A percentile compares a stretch with the other conserved stretches of the same genome.
phyloP scores from a whole-genome alignment of 2,797 vertebrate species.

The Ataeniobius toweri region DNA sequence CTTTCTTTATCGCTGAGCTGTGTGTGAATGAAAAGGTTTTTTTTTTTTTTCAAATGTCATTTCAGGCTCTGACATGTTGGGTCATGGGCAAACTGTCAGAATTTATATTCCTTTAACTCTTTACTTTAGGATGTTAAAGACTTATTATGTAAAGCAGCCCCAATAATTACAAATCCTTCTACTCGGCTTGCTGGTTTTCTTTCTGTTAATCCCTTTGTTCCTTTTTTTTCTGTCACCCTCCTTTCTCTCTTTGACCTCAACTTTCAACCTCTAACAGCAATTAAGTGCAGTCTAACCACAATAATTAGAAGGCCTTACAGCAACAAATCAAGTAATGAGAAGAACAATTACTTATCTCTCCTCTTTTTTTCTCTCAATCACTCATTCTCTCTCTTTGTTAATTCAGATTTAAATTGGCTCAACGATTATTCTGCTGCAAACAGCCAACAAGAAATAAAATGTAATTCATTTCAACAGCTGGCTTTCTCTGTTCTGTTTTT shows the following conservation, averaged over 20 bases:
- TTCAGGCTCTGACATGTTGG: neutral
- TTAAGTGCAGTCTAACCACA: constrained; percentile 4
- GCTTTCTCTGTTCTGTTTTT: constrained; percentile 32
- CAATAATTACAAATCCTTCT: neutral
- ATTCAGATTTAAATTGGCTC: constrained; percentile 52
- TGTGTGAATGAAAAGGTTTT: neutral
- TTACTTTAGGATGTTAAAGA: neutral
- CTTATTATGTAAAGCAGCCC: neutral
- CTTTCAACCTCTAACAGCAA: neutral
- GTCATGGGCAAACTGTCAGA: neutral
- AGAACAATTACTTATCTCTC: constrained; percentile 44
- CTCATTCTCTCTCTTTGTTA: constrained; percentile 25
- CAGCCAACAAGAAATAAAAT: constrained; percentile 48
- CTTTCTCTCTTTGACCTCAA: neutral
- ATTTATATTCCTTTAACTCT: neutral
- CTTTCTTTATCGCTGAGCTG: neutral
- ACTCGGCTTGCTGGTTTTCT: neutral
- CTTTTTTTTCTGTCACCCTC: neutral
- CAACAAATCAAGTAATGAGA: constrained; percentile 50
- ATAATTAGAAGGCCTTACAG: constrained; percentile 13
- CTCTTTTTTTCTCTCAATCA: constrained; percentile 2
- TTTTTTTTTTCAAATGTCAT: neutral
- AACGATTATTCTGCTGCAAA: constrained; percentile 58
- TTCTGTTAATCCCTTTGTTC: neutral
- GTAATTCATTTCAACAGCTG: constrained; percentile 57